These are phyloP conservation scores for Stegodyphus dumicola DNA, from an alignment of 1,140 invertebrate genomes.

Conservation along the genomic window DNA sequence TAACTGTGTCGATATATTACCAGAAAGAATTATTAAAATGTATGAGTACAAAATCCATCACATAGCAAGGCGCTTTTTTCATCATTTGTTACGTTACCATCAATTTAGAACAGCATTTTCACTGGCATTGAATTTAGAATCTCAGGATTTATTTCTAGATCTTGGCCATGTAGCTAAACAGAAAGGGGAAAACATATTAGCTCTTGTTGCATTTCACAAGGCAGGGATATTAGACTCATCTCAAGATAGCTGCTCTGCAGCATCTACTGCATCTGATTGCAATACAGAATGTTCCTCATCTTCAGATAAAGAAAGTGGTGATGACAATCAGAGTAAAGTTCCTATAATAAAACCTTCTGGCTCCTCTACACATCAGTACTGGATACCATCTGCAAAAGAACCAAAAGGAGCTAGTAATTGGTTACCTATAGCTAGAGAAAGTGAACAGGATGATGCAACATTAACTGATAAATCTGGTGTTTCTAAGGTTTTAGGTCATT, in stretches of 20 bases:
- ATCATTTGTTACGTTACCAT: slow-evolving; percentile 58
- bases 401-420: slow-evolving; percentile 1
- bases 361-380: not conserved
- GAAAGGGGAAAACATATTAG: slow-evolving; percentile 57
- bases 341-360: not conserved
- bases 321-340: not conserved
- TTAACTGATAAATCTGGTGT: not conserved
- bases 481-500: not conserved
- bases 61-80: slow-evolving; percentile 63
- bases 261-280: slow-evolving; percentile 2
- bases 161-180: slow-evolving; percentile 61
- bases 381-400: not conserved
- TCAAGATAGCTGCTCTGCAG: not conserved
- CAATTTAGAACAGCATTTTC: slow-evolving; percentile 62
- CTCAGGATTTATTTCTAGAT: slow-evolving; percentile 60
- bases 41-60: slow-evolving; percentile 58
- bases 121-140: slow-evolving; percentile 62
- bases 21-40: slow-evolving; percentile 49
- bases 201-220: slow-evolving; percentile 48
- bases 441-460: not conserved
- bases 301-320: not conserved
- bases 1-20: slow-evolving; percentile 45
- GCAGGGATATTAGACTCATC: slow-evolving; percentile 32
- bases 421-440: not conserved
- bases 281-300: not conserved